These are phyloP conservation scores for Microcebus tavaratra DNA, from an alignment of 2,113 vertebrate genomes.

Conservation along the genomic window DNA sequence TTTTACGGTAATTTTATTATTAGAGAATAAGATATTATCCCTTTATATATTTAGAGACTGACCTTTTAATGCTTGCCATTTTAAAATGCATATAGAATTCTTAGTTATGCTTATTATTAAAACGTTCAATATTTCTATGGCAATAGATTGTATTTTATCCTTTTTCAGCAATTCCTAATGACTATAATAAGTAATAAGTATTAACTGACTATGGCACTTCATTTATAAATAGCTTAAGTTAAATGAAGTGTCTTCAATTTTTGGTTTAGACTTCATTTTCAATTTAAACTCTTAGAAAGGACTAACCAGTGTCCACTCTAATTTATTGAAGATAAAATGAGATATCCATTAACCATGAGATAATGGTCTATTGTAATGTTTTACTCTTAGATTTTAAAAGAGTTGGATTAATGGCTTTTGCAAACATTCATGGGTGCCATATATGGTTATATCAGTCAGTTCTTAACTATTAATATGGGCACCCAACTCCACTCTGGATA, in stretches of 20 bases:
- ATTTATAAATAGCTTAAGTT: constrained; percentile 35
- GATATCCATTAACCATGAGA: neutral
- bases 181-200: neutral
- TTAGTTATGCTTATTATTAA: neutral
- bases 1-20: neutral
- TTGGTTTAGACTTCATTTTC: neutral
- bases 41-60: neutral
- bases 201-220: neutral
- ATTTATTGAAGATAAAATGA: neutral
- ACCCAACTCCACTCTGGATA: neutral
- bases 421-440: neutral
- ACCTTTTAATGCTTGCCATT: neutral
- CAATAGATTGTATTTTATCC: neutral
- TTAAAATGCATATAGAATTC: neutral
- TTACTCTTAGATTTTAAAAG: neutral
- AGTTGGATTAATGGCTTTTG: neutral
- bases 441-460: neutral
- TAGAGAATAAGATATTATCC: neutral
- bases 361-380: neutral
- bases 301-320: neutral
- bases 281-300: neutral
- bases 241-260: neutral
- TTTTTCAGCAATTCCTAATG: neutral
- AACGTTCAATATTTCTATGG: neutral
- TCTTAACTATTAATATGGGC: neutral